A percentile compares a stretch with the other conserved stretches of the same genome.
phyloP scores from a whole-genome alignment of 2,888 invertebrate genomes.

The Agrotis clavis region DNA sequence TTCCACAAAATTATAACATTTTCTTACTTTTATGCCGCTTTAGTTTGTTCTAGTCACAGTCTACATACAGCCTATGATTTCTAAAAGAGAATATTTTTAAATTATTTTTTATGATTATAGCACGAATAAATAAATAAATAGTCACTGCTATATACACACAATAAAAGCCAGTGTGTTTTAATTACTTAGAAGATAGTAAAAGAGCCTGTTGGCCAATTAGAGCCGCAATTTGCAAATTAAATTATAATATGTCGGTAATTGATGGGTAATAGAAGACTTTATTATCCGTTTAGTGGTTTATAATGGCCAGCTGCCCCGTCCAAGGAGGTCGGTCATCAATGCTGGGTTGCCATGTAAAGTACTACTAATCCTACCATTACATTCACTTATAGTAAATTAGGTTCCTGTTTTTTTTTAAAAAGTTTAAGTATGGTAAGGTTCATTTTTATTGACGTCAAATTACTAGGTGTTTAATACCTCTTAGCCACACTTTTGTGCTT shows the following conservation, averaged over 20 bases:
- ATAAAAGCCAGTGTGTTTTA: not conserved
- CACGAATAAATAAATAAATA: not conserved
- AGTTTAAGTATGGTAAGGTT: not conserved
- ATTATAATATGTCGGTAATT: slow-evolving; percentile 29
- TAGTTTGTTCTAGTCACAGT: not conserved
- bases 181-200: not conserved
- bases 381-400: no score
- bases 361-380: no score
- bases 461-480: not conserved
- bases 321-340: slow-evolving; percentile 4
- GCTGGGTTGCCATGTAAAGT: not conserved
- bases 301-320: slow-evolving; percentile 7
- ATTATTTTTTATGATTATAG: not conserved
- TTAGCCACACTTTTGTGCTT: not conserved
- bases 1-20: no score
- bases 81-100: not conserved
- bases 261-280: slow-evolving; percentile 16
- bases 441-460: not conserved
- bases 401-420: no score
- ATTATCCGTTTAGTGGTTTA: slow-evolving; percentile 21
- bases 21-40: no score
- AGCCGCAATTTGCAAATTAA: slow-evolving; percentile 26
- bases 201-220: not conserved
- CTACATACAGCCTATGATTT: not conserved
- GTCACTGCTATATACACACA: not conserved